These are phyloP conservation scores for Drosophila atroscutellata DNA, from an alignment of 2,888 invertebrate species.

Conservation along the genomic window DNA sequence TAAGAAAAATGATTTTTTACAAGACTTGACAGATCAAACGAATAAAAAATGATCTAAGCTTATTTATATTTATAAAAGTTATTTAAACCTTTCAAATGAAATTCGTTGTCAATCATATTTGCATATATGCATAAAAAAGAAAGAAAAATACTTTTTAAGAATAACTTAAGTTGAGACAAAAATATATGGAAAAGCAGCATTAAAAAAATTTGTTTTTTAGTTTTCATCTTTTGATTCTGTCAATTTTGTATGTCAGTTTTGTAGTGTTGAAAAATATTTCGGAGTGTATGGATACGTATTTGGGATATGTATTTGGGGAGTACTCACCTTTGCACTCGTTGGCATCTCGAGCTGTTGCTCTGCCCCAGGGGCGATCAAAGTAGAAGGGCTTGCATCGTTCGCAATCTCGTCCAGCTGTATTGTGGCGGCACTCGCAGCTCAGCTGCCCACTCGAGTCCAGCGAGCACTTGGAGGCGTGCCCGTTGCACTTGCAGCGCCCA, in stretches of 20 bases:
- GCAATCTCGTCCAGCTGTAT: slow-evolving; percentile 99
- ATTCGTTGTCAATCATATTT: neutral
- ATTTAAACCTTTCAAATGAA: neutral
- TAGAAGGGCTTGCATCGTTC: slow-evolving; percentile 99
- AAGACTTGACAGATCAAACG: neutral
- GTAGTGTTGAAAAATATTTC: neutral
- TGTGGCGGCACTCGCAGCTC: slow-evolving; percentile 98
- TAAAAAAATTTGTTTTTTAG: neutral
- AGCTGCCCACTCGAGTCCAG: slow-evolving; percentile 84
- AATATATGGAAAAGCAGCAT: neutral
- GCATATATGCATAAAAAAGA: neutral
- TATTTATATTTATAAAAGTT: neutral
- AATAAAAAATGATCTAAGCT: neutral
- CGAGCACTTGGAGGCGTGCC: slow-evolving; percentile 97
- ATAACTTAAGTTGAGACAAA: neutral
- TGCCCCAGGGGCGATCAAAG: slow-evolving; percentile 99
- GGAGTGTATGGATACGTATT: neutral
- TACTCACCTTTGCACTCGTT: slow-evolving; percentile 99
- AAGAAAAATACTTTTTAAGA: neutral
- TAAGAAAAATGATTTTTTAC: neutral
- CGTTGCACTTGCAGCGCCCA: slow-evolving; percentile 99
- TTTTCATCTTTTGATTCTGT: neutral
- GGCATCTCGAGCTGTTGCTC: slow-evolving; percentile 97
- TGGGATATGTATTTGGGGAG: neutral
- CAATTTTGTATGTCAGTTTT: too few relatives aligned